A percentile compares a stretch with the other conserved stretches of the same genome.
phyloP scores from a whole-genome alignment of 2,113 vertebrate genomes.

The Myotis davidii region DNA sequence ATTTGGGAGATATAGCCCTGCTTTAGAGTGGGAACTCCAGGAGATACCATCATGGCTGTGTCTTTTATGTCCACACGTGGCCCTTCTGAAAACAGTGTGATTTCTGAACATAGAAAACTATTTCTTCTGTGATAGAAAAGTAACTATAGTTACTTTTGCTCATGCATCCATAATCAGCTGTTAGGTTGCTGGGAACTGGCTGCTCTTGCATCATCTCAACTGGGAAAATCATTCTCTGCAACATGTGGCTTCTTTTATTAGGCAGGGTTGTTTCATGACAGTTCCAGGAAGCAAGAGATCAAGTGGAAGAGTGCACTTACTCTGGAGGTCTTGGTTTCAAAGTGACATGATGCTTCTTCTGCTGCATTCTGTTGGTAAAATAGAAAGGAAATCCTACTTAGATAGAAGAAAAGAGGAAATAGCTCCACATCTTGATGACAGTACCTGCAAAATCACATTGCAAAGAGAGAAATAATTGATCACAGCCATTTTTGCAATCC shows the following conservation, averaged over 20 bases:
- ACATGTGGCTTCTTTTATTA: neutral
- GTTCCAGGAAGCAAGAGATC: neutral
- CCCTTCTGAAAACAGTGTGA: neutral
- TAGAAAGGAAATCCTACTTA: neutral
- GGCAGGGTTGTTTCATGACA: neutral
- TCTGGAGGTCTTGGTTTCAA: neutral
- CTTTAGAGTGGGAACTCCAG: neutral
- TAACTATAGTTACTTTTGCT: neutral
- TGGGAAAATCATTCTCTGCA: neutral
- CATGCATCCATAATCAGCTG: neutral
- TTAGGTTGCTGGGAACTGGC: neutral
- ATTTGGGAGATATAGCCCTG: too few relatives aligned
- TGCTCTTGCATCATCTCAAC: neutral
- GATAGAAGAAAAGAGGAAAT: neutral
- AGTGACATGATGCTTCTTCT: neutral
- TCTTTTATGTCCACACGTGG: neutral
- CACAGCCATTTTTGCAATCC: neutral
- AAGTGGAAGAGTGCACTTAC: neutral
- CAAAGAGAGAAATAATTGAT: neutral
- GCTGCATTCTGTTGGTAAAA: neutral
- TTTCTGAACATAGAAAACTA: neutral
- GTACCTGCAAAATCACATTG: neutral
- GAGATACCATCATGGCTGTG: neutral
- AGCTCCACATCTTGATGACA: neutral
- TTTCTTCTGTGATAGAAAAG: neutral